Percentiles rank a stretch among this genome's conserved stretches.
Conservation (phyloP, 2,113 vertebrate species). For the Apaloderma vittatum region DNA sequence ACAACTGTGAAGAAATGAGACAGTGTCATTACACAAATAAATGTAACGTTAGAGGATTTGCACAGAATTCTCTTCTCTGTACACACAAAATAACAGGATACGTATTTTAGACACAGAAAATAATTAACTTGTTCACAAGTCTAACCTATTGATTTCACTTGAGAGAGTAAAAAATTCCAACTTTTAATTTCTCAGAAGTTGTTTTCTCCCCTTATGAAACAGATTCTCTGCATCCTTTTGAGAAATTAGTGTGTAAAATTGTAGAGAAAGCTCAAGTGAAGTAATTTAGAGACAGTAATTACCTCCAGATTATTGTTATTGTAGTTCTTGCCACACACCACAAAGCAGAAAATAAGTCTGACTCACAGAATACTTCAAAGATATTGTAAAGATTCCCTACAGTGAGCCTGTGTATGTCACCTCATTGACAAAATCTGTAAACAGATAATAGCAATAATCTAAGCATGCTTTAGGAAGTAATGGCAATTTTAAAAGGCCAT, state of each 20-base stretch:
- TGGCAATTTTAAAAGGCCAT: neutral
- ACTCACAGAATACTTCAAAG: neutral
- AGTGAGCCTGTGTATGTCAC: neutral
- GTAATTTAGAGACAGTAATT: conserved; percentile 61
- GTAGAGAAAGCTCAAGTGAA: conserved; percentile 20
- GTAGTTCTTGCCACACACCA: conserved; percentile 15
- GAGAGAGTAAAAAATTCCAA: neutral
- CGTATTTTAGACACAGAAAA: neutral
- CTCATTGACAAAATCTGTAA: conserved; percentile 12
- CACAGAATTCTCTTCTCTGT: neutral
- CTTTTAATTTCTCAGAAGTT: neutral
- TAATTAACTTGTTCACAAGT: neutral
- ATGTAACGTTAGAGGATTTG: neutral
- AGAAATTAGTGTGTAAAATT: conserved; percentile 29
- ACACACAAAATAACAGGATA: neutral
- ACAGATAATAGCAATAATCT: neutral
- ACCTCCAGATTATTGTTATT: conserved; percentile 52
- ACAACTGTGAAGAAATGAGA: neutral
- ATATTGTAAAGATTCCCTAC: conserved; percentile 16
- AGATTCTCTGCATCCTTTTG: neutral
- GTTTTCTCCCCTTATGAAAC: neutral
- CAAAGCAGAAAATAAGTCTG: conserved; percentile 47
- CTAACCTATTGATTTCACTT: neutral
- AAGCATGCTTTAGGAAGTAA: neutral
- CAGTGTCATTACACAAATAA: neutral